Evolutionary conservation across 1,140 invertebrate species (phyloP), one percentile per base, ranked within the genome.

Genomic region (Berghia stephanieae): DNA sequence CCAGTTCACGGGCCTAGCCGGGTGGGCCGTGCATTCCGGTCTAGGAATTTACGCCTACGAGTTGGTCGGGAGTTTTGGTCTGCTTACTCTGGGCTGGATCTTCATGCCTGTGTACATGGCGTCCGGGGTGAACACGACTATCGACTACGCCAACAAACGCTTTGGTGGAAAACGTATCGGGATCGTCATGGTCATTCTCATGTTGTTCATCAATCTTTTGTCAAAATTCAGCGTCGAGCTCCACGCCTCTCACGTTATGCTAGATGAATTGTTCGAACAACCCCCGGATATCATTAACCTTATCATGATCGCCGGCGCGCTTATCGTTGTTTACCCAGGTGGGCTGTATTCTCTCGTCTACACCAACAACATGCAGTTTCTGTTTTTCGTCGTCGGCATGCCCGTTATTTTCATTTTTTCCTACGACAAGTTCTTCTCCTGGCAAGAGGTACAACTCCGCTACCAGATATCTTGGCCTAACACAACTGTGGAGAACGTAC

Each of bases 401-500:
- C n/a, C n/a, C n/a, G n/a, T n/a, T n/a, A n/a, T n/a, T n/a, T n/a
- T n/a, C n/a, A n/a, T n/a, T n/a, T n/a, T n/a, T n/a, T n/a, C n/a
- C n/a, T n/a, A n/a, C n/a, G n/a, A n/a, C n/a, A n/a, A n/a, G n/a
- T n/a, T n/a, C n/a, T n/a, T n/a, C n/a, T n/a, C n/a, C n/a, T n/a
- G n/a, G n/a, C n/a, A n/a, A n/a, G n/a, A n/a, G n/a, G n/a, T n/a
- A n/a, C n/a, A n/a, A n/a, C n/a, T n/a, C n/a, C n/a, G n/a, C n/a
- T n/a, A n/a, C n/a, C n/a, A n/a, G n/a, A n/a, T n/a, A n/a, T n/a
- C 72, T 4, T 75, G 72, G 72, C 72, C 72, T 2, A 75, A 75
- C 40, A 75, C 72, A 4, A 63, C 72, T 16, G 10, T 5, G 38
- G 6, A 27, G 3, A 5, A 60, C n/a, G 60, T 75, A 24, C 40